Evolutionary conservation across 2,113 vertebrate species (phyloP).

Genomic region (Hoplias malabaricus): DNA sequence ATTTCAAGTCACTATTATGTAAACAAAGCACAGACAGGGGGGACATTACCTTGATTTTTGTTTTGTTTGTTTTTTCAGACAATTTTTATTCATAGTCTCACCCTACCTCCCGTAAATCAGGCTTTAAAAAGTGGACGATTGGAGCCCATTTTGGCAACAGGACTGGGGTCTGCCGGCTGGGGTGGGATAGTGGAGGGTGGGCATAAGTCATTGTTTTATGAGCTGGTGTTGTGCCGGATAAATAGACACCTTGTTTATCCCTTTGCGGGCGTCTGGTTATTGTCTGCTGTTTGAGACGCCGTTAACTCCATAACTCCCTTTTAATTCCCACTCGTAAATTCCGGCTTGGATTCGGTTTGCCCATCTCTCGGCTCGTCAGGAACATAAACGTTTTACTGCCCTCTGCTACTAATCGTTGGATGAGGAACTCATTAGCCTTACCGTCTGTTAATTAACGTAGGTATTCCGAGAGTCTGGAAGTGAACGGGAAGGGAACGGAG

Average conservation of each 20-base stretch:
- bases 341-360: conserved; percentile 37
- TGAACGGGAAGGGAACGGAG: conserved; percentile 14
- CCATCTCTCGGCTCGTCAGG: conserved; percentile 36
- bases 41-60: too few relatives aligned
- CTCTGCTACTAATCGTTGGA: conserved; percentile 47
- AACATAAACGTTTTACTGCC: conserved; percentile 57
- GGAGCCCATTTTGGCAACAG: conserved; percentile 60
- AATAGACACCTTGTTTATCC: conserved; percentile 36
- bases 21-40: too few relatives aligned
- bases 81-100: conserved; percentile 26
- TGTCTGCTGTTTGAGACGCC: conserved; percentile 42
- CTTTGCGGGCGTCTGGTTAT: conserved; percentile 34
- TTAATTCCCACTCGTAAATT: conserved; percentile 61
- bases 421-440: conserved; percentile 38
- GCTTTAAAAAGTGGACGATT: conserved; percentile 50
- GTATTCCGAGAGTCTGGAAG: conserved; percentile 21
- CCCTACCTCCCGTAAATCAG: conserved; percentile 46
- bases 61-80: too few relatives aligned
- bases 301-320: conserved; percentile 56
- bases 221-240: conserved; percentile 47
- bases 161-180: conserved; percentile 54
- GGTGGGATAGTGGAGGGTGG: conserved; percentile 62
- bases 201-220: conserved; percentile 66
- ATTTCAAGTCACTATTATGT: too few relatives aligned
- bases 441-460: conserved; percentile 25